Evolutionary conservation across 2,888 invertebrate genomes (phyloP).

Genomic region (Apotomis capreana): DNA sequence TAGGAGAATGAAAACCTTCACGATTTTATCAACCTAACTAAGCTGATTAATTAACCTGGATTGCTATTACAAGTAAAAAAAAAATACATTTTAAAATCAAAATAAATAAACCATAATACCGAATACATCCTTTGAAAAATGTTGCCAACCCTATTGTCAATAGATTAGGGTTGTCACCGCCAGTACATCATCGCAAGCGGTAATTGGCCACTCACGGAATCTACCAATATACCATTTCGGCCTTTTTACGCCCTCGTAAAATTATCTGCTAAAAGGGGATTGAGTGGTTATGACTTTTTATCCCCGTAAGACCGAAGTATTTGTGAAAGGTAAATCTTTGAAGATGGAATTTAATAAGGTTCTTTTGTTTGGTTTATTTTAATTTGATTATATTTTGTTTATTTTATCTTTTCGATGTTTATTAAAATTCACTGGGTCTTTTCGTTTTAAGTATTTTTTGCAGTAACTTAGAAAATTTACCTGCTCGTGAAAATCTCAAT

Average conservation of each 20-base stretch:
- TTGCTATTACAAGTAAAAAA: too few relatives aligned
- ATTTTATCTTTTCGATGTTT: background rate
- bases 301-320: background rate
- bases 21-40: too few relatives aligned
- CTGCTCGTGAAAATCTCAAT: too few relatives aligned
- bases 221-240: slow-evolving; percentile 20
- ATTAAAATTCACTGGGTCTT: too few relatives aligned
- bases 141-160: slow-evolving; percentile 7
- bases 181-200: slow-evolving; percentile 4
- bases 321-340: slow-evolving; percentile 4
- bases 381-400: background rate
- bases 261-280: slow-evolving; percentile 29
- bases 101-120: too few relatives aligned
- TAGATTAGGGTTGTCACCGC: slow-evolving; percentile 27
- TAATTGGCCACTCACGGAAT: slow-evolving; percentile 26
- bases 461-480: too few relatives aligned
- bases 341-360: background rate
- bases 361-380: background rate
- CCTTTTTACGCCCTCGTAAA: slow-evolving; percentile 22
- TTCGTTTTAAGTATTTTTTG: too few relatives aligned
- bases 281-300: slow-evolving; percentile 28
- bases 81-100: too few relatives aligned
- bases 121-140: background rate
- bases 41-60: too few relatives aligned
- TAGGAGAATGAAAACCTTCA: too few relatives aligned